Evolutionary conservation across 2,888 invertebrate genomes (phyloP).

Genomic region (Cryptosula pallasiana): DNA sequence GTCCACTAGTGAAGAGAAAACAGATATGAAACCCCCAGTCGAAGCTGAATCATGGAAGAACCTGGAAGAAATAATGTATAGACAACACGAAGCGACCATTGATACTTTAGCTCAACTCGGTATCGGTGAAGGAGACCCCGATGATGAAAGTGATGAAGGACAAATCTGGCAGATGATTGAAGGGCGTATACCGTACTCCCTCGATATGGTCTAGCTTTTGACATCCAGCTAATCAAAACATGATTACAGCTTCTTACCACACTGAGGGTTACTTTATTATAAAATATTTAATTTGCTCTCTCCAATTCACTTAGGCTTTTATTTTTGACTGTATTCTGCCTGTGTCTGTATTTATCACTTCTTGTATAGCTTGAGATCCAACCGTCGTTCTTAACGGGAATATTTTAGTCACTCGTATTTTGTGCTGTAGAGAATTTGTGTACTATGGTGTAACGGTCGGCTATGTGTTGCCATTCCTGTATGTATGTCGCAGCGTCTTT

Average conservation of each 20-base stretch:
- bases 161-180: slow-evolving; percentile 40
- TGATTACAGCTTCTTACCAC: too few species aligned
- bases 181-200: slow-evolving; percentile 37
- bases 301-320: neutral
- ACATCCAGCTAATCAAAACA: neutral
- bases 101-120: slow-evolving; percentile 56
- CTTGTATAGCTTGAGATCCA: neutral
- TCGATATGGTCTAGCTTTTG: slow-evolving; percentile 33
- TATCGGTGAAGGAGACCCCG: slow-evolving; percentile 36
- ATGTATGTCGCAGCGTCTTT: neutral
- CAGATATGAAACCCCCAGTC: neutral
- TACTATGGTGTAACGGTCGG: neutral
- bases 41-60: neutral
- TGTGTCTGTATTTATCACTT: neutral
- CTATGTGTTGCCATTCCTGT: neutral
- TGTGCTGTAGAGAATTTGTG: neutral
- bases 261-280: neutral
- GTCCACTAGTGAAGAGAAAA: neutral
- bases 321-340: neutral
- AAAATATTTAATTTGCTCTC: neutral
- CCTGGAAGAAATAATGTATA: neutral
- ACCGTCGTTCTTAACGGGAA: neutral
- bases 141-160: slow-evolving; percentile 38
- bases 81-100: neutral
- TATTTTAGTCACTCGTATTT: neutral